Evolutionary conservation across 37 sponge, comb jelly and placozoan genomes (phyloP).

Genomic region (Geodia barretti): DNA sequence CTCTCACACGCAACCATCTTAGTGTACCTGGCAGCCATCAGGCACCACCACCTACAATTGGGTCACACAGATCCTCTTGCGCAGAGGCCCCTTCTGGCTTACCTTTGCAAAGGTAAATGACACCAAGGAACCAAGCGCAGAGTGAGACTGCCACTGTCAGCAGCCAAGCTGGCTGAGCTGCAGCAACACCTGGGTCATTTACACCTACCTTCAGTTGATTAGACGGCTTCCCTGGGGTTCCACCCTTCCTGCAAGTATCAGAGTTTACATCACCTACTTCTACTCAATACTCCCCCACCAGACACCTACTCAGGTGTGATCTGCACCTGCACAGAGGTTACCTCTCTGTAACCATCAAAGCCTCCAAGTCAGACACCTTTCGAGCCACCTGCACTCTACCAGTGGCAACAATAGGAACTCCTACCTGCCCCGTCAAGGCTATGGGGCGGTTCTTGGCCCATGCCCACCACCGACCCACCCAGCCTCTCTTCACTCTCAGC

Average conservation of each 20-base stretch:
- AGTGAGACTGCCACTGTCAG: background rate
- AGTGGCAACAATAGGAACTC: background rate
- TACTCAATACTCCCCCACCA: background rate
- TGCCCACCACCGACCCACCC: background rate
- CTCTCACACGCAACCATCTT: constrained; percentile 6
- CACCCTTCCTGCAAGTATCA: constrained; percentile 7
- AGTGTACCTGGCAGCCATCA: constrained; percentile 26
- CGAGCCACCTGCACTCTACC: background rate
- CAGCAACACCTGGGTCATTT: background rate
- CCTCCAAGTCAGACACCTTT: constrained; percentile 17
- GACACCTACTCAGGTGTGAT: background rate
- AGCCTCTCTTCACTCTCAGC: background rate
- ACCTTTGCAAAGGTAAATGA: constrained; percentile 1
- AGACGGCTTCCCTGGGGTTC: constrained; percentile 21
- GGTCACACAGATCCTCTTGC: constrained; percentile 7
- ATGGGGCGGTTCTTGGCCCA: background rate
- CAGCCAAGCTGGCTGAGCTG: background rate
- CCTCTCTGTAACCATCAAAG: background rate
- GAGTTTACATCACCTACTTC: constrained; percentile 6
- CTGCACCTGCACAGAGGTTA: background rate
- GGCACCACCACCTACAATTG: constrained; percentile 6
- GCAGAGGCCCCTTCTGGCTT: background rate
- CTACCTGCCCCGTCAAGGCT: constrained; percentile 8
- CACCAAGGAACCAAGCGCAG: background rate
- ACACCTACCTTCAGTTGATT: background rate